Evolutionary conservation across 2,888 invertebrate genomes (phyloP), one percentile per base, ranked within the genome.

Genomic region (Dugesia japonica): DNA sequence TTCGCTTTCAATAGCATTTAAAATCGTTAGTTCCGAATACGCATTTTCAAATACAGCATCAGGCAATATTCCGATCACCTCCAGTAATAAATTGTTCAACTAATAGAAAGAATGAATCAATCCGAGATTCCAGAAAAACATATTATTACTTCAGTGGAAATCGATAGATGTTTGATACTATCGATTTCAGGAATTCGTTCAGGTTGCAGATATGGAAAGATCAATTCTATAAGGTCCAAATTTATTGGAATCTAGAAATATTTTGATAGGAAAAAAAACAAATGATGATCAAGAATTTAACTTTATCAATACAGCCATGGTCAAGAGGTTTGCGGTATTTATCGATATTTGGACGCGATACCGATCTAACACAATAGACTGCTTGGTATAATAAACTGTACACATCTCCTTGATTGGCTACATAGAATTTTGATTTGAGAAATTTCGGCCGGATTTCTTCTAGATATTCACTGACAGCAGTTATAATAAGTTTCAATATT

Each of bases 121-220:
- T n/a, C n/a, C n/a, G n/a, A n/a, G n/a, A n/a, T n/a, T n/a, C n/a
- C n/a, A n/a, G n/a, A 56, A 23, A 23, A 20, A 13, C 4, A 20
- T n/a, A 56, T 9, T 20, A 56, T 20, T 56, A 75, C 75, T n/a
- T 75, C 75, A 26, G 71, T 23, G 20, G 23, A 26, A 20, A 75
- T 75, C 13, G 75, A 56, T 1, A 71, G 23, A 26, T 26, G 73
- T 56, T 56, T 75, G 7, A 75, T 20, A 75, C 75, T 75, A 56
- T 75, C 75, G 33, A 28, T 42, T 75, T 75, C 75, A 23, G 75
- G 75, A n/a, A 75, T 71, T 1, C 26, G 26, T 26, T 56, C 56
- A 9, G 75, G 75, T 23, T 15, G 23, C 23, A 71, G 56, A 28
- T 26, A 56, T 9, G 28, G 26, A 20, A 75, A 71, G 1, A 75